phyloP scores from a whole-genome alignment of 2,113 vertebrate genomes.

The Ahaetulla prasina region DNA sequence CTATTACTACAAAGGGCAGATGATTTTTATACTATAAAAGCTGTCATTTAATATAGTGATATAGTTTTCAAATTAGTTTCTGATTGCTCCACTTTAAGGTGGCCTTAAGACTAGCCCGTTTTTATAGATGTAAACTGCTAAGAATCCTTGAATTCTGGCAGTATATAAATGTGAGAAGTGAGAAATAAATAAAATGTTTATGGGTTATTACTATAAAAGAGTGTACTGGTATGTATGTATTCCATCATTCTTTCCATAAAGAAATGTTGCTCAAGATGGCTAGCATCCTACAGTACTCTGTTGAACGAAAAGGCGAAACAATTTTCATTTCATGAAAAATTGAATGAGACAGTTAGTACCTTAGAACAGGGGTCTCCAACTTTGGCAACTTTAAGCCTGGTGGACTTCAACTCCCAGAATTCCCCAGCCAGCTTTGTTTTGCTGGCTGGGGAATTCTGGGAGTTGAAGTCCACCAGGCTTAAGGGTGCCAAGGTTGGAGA shows the following conservation, averaged over 20 bases:
- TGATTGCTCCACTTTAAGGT: neutral
- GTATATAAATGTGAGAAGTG: neutral
- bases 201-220: neutral
- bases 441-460: too few species aligned
- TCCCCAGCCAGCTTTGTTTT: too few species aligned
- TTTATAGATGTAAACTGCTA: neutral
- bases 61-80: neutral
- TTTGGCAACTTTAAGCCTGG: too few species aligned
- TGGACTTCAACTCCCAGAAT: too few species aligned
- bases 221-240: neutral
- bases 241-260: neutral
- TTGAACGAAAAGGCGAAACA: neutral
- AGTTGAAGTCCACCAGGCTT: too few species aligned
- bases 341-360: neutral
- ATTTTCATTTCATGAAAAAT: neutral
- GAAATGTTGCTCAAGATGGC: neutral
- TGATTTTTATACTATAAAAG: neutral
- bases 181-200: neutral
- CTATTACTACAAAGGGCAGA: constrained; percentile 31
- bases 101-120: neutral
- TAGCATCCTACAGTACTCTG: neutral
- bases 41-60: neutral
- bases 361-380: too few species aligned
- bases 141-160: neutral
- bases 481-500: too few species aligned